Conservation (phyloP, 2,113 vertebrate genomes). For the human (Homo sapiens) region DNA sequence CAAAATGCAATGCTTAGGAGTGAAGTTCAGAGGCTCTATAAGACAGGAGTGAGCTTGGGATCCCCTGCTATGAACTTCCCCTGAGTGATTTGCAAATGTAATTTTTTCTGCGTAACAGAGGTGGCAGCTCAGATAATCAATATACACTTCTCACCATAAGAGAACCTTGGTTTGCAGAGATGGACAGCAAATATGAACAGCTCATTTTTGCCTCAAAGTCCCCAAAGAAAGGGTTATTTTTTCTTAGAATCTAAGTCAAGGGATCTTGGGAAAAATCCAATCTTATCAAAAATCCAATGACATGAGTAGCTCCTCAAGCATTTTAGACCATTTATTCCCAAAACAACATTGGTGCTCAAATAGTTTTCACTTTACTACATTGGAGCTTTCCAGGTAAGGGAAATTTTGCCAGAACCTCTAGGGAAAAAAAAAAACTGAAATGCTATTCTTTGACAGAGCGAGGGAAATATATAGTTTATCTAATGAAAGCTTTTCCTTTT, state of each 20-base stretch:
- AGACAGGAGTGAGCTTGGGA: not conserved
- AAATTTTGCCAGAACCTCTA: not conserved
- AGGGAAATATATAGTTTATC: not conserved
- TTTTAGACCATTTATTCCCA: slow-evolving; percentile 47
- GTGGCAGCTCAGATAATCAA: not conserved
- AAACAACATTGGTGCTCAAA: slow-evolving; percentile 54
- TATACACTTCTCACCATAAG: not conserved
- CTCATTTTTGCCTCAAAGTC: not conserved
- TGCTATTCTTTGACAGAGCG: slow-evolving; percentile 24
- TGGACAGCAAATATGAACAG: not conserved
- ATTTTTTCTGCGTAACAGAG: slow-evolving; percentile 47
- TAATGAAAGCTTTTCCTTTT: not conserved
- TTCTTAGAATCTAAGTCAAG: slow-evolving; percentile 42
- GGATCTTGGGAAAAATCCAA: not conserved
- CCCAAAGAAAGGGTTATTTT: not conserved
- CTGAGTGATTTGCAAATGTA: not conserved
- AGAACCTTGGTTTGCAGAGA: not conserved
- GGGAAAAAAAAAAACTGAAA: slow-evolving; percentile 49
- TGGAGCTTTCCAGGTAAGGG: not conserved
- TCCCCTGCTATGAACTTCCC: not conserved
- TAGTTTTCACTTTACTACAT: slow-evolving; percentile 44
- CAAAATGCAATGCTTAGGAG: not conserved
- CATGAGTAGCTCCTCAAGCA: slow-evolving; percentile 5
- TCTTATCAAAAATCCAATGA: slow-evolving; percentile 14
- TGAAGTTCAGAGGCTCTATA: not conserved